Percentiles rank a stretch among this genome's conserved stretches.
phyloP scores from a whole-genome alignment of 2,888 invertebrate genomes.

The Leucophora obtusa region DNA sequence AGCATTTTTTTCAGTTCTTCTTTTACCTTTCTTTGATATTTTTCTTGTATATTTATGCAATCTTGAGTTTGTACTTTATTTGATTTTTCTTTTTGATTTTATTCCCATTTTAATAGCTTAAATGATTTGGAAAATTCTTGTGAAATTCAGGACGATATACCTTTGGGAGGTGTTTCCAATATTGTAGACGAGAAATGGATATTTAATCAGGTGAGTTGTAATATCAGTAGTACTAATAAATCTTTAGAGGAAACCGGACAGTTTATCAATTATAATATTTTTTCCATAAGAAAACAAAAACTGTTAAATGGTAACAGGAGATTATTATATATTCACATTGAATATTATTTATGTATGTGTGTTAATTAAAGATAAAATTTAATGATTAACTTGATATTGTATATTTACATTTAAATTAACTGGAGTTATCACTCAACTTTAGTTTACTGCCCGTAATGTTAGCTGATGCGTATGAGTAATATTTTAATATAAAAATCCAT shows the following conservation, averaged over 20 bases:
- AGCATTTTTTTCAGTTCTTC: not conserved
- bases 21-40: not conserved
- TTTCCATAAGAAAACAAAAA: too few species aligned
- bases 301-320: not conserved
- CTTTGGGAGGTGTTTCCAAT: constrained; percentile 60
- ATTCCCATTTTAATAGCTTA: constrained; percentile 67
- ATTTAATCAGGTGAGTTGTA: constrained; percentile 75
- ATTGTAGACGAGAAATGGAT: constrained; percentile 78
- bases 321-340: not conserved
- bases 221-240: constrained; percentile 42
- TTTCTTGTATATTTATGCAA: constrained; percentile 37
- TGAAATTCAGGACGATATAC: constrained; percentile 56
- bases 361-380: not conserved
- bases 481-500: constrained; percentile 16
- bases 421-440: not conserved
- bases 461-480: constrained; percentile 15
- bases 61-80: constrained; percentile 48
- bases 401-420: not conserved
- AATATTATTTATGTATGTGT: not conserved
- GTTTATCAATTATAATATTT: constrained; percentile 28
- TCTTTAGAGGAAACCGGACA: constrained; percentile 15
- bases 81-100: constrained; percentile 61
- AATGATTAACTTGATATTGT: not conserved
- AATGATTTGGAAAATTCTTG: constrained; percentile 67
- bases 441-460: not conserved